Base-by-base conservation (phyloP, 1,140 invertebrate species). In the Conus ventricosus region DNA sequence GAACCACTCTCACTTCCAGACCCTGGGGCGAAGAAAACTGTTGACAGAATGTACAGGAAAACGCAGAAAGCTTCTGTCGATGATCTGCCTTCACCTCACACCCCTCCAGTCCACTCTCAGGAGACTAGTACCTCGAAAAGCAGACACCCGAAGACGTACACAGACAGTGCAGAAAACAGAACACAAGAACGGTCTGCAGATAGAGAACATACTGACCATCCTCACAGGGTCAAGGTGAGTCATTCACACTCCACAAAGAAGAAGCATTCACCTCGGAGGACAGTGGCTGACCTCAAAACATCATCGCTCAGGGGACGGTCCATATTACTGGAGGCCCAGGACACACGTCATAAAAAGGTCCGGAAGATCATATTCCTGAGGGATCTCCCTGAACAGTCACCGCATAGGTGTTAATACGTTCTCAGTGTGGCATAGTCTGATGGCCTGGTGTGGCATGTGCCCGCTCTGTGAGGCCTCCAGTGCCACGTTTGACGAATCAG, bases 351-450 rank as follows among this genome's bases (percentile, higher is more conserved):
- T 25, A 91, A 90, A 87, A 88, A 90, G 76, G 87, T 91, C 78
- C 85, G 88, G 39, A 89, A 88, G 57, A 82, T 91, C 25, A 91
- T 91, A 60, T 91, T 90, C 81, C 86, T 91, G 3, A 87, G 89
- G 15, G 90, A 91, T 81, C 85, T 89, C 27, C 90, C 90, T 5
- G 89, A 90, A 15, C 89, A 89, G 23, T 63, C 53, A 81, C 23
- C 25, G 39, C 39, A 39, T 39, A 39, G 39, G 39, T 39, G 39
- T 39, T 39, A 39, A 39, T 39, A 39, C 39, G 39, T 39, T 3
- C 39, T 39, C 39, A 39, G 39, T 39, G 39, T 3, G 39, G 39
- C 39, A 39, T 3, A 39, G 39, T 39, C 39, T 39, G 39, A 0
- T 39, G 39, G 39, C 39, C 39, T 39, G 0, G 39, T 39, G 39